Evolutionary conservation across 2,113 vertebrate species (phyloP).

Genomic region (Corythoichthys intestinalis): DNA sequence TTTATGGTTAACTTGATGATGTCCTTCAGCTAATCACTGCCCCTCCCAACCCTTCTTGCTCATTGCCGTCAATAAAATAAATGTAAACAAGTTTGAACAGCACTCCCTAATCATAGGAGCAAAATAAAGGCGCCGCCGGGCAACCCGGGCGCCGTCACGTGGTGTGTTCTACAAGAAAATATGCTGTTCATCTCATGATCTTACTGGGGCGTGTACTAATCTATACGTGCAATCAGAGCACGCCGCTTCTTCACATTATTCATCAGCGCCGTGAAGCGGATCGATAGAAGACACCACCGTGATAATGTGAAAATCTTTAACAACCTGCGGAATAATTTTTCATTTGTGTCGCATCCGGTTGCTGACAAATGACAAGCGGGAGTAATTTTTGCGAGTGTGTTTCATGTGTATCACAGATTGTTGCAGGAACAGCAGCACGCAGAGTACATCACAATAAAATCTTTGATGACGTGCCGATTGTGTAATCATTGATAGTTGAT

Average conservation of each 20-base stretch:
- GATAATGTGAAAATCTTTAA: slow-evolving; percentile 46
- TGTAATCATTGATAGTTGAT: background rate
- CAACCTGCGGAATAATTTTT: slow-evolving; percentile 2
- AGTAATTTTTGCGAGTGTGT: slow-evolving; percentile 8
- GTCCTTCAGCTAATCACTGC: slow-evolving; percentile 40
- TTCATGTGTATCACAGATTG: slow-evolving; percentile 55
- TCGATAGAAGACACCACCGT: slow-evolving; percentile 51
- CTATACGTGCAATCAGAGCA: slow-evolving; percentile 60
- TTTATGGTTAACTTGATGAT: slow-evolving; percentile 23
- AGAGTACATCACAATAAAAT: background rate
- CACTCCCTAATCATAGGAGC: slow-evolving; percentile 63
- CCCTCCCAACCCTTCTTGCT: slow-evolving; percentile 29
- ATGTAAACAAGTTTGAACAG: slow-evolving; percentile 61
- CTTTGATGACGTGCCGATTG: background rate
- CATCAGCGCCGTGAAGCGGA: slow-evolving; percentile 45
- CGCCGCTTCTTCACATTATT: slow-evolving; percentile 39
- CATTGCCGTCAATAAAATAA: slow-evolving; percentile 59
- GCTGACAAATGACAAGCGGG: background rate
- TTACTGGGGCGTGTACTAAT: slow-evolving; percentile 60
- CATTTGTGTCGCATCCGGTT: slow-evolving; percentile 3
- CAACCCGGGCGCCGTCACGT: slow-evolving; percentile 50
- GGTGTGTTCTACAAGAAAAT: slow-evolving; percentile 69
- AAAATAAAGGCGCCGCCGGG: slow-evolving; percentile 53
- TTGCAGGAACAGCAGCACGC: slow-evolving; percentile 37
- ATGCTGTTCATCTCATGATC: slow-evolving; percentile 52